phyloP scores from a whole-genome alignment of 2,797 vertebrate genomes.

The Calcarius lapponicus region DNA sequence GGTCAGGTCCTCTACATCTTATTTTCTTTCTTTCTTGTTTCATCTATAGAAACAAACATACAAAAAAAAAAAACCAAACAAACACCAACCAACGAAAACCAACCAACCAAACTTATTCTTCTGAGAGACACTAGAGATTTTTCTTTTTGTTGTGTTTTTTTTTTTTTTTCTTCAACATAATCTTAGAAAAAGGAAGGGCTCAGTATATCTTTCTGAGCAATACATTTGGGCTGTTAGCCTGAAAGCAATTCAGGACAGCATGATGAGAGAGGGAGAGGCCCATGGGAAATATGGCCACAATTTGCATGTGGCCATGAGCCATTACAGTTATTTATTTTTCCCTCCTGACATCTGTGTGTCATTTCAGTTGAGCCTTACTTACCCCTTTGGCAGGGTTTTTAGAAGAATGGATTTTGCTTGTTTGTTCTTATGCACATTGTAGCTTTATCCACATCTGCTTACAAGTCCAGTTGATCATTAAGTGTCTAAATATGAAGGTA shows the following conservation, averaged over 20 bases:
- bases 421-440: neutral
- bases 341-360: constrained; percentile 45
- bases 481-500: constrained; percentile 4
- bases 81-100: no score
- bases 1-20: neutral
- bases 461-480: neutral
- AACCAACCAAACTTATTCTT: neutral
- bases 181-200: neutral
- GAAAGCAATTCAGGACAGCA: neutral
- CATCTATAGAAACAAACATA: neutral
- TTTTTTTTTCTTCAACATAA: neutral
- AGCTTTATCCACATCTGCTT: constrained; percentile 33
- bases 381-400: constrained; percentile 33
- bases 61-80: neutral
- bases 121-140: neutral
- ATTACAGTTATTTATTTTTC: constrained; percentile 44
- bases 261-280: neutral
- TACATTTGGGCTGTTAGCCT: neutral
- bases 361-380: constrained; percentile 45
- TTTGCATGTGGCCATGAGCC: constrained; percentile 20
- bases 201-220: neutral
- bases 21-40: neutral
- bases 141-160: neutral
- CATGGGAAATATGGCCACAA: constrained; percentile 1
- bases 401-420: neutral